phyloP scores from a whole-genome alignment of 2,888 invertebrate genomes.

The Lapara coniferarum region DNA sequence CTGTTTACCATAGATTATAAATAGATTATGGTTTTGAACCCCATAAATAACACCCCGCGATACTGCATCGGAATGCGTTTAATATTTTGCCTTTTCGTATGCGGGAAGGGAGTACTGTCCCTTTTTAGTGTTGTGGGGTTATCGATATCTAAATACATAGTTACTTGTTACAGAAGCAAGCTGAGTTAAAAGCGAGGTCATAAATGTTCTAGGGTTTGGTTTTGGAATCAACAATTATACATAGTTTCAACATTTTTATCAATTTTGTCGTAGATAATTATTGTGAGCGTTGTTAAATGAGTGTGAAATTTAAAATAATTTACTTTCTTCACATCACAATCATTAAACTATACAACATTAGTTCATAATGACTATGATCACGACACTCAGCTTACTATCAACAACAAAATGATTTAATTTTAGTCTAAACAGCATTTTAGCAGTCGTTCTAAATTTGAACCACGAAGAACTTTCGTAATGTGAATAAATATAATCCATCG shows the following conservation, averaged over 20 bases:
- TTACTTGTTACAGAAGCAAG: background rate
- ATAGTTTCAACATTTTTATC: no score
- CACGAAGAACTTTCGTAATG: no score
- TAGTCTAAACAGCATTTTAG: background rate
- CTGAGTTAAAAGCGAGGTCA: no score
- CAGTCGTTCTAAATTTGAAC: background rate
- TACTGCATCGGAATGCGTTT: conserved; percentile 58
- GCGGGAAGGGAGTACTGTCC: conserved; percentile 49
- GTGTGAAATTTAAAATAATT: no score
- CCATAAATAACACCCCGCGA: conserved; percentile 57
- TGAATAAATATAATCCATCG: conserved; percentile 27
- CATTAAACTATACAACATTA: no score
- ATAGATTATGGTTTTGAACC: conserved; percentile 52
- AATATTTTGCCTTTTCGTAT: conserved; percentile 60
- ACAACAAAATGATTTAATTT: no score
- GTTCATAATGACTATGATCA: no score
- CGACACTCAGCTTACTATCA: background rate
- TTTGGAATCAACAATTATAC: no score
- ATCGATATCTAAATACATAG: conserved; percentile 19
- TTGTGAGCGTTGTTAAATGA: no score
- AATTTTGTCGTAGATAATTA: no score
- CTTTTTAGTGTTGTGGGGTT: conserved; percentile 43
- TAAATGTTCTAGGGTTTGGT: no score
- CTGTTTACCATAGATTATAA: conserved; percentile 40
- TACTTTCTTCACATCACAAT: no score